Conservation (phyloP, 1,140 invertebrate genomes). For the Papilio helenus region DNA sequence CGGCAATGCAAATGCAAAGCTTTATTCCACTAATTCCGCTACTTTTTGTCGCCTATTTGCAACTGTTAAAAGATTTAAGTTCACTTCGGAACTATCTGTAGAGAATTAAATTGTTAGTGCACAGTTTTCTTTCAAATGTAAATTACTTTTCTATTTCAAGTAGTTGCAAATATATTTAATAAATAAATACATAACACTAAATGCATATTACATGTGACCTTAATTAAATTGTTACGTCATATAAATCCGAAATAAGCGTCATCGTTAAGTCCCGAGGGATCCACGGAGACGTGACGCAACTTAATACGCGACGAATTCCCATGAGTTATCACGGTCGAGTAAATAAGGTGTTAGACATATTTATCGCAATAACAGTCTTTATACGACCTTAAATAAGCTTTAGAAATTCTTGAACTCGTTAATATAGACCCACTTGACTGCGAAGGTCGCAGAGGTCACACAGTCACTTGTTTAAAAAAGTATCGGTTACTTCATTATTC, state of each 20-base stretch:
- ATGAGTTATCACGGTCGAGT: constrained; percentile 40
- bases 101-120: background rate
- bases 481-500: no score
- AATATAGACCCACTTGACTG: no score
- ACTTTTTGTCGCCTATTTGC: constrained; percentile 6
- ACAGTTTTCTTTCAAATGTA: background rate
- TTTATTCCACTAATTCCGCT: constrained; percentile 20
- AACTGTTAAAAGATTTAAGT: background rate
- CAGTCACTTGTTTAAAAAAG: no score
- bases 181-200: background rate
- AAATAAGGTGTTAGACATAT: constrained; percentile 24
- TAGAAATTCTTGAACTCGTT: no score
- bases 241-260: constrained; percentile 39
- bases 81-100: background rate
- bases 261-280: constrained; percentile 8
- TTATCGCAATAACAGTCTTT: background rate
- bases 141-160: background rate
- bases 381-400: background rate
- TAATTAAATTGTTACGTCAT: constrained; percentile 31
- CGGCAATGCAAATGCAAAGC: constrained; percentile 4
- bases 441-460: no score
- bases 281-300: constrained; percentile 33
- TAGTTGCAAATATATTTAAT: background rate
- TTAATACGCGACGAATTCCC: constrained; percentile 40
- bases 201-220: background rate